These are phyloP conservation scores for Vidua chalybeata DNA, from an alignment of 2,113 vertebrate species.

Conservation along the genomic window DNA sequence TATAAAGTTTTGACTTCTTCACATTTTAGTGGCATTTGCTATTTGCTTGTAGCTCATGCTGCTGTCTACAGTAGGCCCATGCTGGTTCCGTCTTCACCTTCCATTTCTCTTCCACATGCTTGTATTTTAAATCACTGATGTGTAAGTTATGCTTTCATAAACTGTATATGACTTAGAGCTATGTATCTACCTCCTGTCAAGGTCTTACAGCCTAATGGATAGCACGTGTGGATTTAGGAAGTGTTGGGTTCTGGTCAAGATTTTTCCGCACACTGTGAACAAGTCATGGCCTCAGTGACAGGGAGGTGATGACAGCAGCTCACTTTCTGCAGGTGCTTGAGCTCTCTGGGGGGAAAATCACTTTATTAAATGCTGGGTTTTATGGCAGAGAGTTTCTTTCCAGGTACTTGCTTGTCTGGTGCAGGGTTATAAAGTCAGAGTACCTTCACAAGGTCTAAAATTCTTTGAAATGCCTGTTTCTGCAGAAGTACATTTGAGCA, in stretches of 20 bases:
- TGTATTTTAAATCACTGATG: slow-evolving; percentile 1
- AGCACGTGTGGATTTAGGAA: neutral
- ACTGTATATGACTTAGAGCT: neutral
- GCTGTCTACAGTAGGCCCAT: neutral
- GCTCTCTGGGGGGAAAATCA: neutral
- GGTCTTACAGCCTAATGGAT: neutral
- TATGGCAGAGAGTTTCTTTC: neutral
- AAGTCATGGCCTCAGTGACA: fast-evolving
- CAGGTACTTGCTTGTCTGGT: neutral
- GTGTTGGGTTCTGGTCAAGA: neutral
- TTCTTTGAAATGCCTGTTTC: neutral
- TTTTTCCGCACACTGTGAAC: neutral
- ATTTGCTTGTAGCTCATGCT: neutral
- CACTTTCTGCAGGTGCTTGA: slow-evolving; percentile 11
- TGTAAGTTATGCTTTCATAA: slow-evolving; percentile 10
- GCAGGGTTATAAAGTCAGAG: neutral
- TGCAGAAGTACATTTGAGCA: neutral
- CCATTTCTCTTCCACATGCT: neutral
- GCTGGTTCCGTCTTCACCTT: neutral
- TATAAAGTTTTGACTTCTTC: neutral
- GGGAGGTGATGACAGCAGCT: slow-evolving; percentile 23
- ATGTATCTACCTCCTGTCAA: neutral
- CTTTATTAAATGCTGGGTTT: neutral
- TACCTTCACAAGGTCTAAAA: neutral
- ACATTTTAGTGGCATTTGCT: neutral